Conservation (phyloP, 2,113 vertebrate genomes). For the Emydocephalus ijimae region DNA sequence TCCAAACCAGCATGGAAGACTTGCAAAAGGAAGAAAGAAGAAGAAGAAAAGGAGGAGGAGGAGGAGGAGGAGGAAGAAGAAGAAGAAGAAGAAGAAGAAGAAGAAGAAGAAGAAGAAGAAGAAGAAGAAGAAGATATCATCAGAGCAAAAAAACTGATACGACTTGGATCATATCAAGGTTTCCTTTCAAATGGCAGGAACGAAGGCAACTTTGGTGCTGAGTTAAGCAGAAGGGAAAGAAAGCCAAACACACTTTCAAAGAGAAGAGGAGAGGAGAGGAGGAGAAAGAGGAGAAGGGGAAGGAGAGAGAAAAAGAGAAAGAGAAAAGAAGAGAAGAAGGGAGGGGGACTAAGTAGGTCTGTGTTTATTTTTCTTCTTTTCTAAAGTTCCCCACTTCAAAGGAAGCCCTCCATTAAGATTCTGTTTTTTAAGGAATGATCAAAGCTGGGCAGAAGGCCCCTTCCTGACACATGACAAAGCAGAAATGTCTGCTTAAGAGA, state of each 20-base stretch:
- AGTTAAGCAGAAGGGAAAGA: too few relatives aligned
- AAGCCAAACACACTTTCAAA: too few relatives aligned
- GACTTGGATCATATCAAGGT: not conserved
- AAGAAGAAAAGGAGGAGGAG: too few relatives aligned
- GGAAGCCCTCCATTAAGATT: not conserved
- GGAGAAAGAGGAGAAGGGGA: too few relatives aligned
- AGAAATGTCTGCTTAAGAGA: not conserved
- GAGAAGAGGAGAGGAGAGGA: too few relatives aligned
- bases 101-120: too few relatives aligned
- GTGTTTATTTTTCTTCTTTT: not conserved
- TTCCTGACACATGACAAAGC: not conserved
- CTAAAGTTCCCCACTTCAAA: not conserved
- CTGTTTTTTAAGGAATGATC: not conserved
- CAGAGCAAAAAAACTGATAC: not conserved
- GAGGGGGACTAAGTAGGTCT: not conserved
- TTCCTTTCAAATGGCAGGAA: not conserved
- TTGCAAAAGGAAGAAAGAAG: not conserved
- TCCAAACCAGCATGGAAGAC: not conserved
- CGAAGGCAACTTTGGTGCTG: too few relatives aligned
- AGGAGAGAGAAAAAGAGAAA: too few relatives aligned
- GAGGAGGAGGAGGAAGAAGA: too few relatives aligned
- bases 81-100: too few relatives aligned
- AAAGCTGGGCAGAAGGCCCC: not conserved
- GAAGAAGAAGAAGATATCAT: not conserved
- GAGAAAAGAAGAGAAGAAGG: too few relatives aligned